Conservation (phyloP, 2,888 invertebrate genomes). For the Cordilura impudica region DNA sequence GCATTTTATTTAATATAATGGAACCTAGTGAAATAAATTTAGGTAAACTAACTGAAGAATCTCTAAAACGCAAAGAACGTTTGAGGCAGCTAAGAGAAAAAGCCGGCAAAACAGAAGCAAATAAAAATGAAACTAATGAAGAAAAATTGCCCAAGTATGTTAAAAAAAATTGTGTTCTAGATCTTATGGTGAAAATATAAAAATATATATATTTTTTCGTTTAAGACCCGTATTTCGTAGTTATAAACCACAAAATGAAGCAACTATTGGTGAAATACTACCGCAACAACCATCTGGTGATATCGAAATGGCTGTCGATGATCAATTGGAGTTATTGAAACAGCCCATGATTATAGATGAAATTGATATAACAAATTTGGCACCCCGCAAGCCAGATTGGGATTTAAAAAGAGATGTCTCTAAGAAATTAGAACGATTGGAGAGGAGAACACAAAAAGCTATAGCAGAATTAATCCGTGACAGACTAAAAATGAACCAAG, state of each 20-base stretch:
- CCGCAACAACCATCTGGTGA: constrained; percentile 86
- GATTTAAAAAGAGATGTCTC: constrained; percentile 96
- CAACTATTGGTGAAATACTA: constrained; percentile 81
- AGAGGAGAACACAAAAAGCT: constrained; percentile 94
- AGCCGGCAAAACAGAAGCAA: constrained; percentile 64
- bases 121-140: constrained; percentile 60
- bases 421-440: constrained; percentile 93
- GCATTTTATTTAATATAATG: constrained; percentile 48
- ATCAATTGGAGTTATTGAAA: constrained; percentile 89
- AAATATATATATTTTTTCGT: constrained; percentile 64
- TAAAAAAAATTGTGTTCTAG: background rate
- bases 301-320: constrained; percentile 89
- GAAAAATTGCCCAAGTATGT: constrained; percentile 70
- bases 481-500: constrained; percentile 84
- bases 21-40: constrained; percentile 76
- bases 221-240: constrained; percentile 93
- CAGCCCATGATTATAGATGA: constrained; percentile 84
- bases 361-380: constrained; percentile 93
- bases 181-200: too few relatives aligned
- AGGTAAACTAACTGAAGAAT: constrained; percentile 87
- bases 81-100: constrained; percentile 83
- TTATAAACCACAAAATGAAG: constrained; percentile 92
- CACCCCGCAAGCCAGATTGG: constrained; percentile 98
- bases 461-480: constrained; percentile 96
- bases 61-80: constrained; percentile 89